Conservation (phyloP, 2,888 invertebrate genomes). For the Drosophila percnosoma region DNA sequence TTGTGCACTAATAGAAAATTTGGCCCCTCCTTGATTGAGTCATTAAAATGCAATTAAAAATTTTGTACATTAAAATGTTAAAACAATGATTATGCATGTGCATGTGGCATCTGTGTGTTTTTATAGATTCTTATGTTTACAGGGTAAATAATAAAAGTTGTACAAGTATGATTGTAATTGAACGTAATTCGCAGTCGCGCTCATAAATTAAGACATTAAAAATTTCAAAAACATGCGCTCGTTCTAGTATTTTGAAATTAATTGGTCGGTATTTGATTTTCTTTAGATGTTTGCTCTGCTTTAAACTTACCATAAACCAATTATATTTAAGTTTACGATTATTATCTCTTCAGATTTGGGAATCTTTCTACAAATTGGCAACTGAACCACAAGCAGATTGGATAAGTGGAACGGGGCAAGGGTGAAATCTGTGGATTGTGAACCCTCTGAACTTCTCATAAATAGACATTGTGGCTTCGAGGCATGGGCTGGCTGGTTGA, state of each 20-base stretch:
- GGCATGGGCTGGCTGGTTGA: neutral
- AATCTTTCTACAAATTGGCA: slow-evolving; percentile 10
- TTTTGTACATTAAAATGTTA: neutral
- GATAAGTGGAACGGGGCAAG: slow-evolving; percentile 25
- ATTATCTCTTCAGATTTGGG: slow-evolving; percentile 21
- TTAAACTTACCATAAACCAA: slow-evolving; percentile 33
- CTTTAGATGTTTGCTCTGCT: slow-evolving; percentile 46
- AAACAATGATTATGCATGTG: neutral
- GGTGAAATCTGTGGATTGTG: slow-evolving; percentile 13
- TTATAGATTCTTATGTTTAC: slow-evolving; percentile 1
- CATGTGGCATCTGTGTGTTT: neutral
- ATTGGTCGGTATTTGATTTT: slow-evolving; percentile 53
- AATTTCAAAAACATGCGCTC: slow-evolving; percentile 47
- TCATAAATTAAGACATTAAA: slow-evolving; percentile 67
- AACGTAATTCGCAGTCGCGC: slow-evolving; percentile 43
- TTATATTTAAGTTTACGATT: slow-evolving; percentile 20
- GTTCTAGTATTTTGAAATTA: slow-evolving; percentile 43
- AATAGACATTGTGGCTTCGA: slow-evolving; percentile 18
- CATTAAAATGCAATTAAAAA: neutral
- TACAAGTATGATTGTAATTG: slow-evolving; percentile 53
- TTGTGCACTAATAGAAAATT: neutral
- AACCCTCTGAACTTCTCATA: slow-evolving; percentile 10
- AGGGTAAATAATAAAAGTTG: slow-evolving; percentile 29
- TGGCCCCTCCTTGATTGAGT: neutral
- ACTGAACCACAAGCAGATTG: slow-evolving; percentile 46